These are phyloP conservation scores for Listronotus oregonensis DNA, from an alignment of 1,140 invertebrate genomes.

Conservation along the genomic window DNA sequence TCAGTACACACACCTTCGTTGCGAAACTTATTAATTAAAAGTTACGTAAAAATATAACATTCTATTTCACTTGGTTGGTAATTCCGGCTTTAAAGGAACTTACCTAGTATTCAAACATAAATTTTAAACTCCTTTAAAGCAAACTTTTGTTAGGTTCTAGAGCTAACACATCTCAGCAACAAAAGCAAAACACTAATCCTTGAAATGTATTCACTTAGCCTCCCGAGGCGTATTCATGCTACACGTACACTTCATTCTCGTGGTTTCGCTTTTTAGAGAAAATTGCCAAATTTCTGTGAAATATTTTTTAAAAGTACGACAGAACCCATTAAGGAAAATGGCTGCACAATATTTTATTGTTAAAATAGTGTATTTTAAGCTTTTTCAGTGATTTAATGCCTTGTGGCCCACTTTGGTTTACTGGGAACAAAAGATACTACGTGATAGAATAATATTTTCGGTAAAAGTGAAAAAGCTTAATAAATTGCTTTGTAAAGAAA, in stretches of 20 bases:
- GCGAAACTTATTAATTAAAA: too few species aligned
- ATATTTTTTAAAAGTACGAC: conserved; percentile 10
- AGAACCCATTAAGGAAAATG: conserved; percentile 12
- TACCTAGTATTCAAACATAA: too few species aligned
- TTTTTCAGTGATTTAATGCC: conserved; percentile 6
- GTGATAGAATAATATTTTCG: neutral
- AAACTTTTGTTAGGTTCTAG: neutral
- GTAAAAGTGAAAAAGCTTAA: too few species aligned
- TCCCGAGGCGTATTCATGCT: conserved; percentile 5
- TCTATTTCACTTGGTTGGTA: too few species aligned
- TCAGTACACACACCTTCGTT: too few species aligned
- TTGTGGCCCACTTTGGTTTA: neutral
- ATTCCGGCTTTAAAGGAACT: too few species aligned
- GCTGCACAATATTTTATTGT: conserved; percentile 2
- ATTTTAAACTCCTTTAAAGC: neutral
- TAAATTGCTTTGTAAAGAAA: too few species aligned
- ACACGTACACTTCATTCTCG: conserved; percentile 16
- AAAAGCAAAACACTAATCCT: conserved; percentile 20
- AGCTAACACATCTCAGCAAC: neutral
- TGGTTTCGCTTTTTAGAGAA: conserved; percentile 19
- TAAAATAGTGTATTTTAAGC: conserved; percentile 9
- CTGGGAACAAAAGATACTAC: neutral
- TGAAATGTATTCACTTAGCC: conserved; percentile 7
- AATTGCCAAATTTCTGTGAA: conserved; percentile 9
- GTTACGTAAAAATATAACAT: too few species aligned